These are phyloP conservation scores for Tricholauxania praeusta DNA, from an alignment of 2,888 invertebrate genomes.

Conservation along the genomic window DNA sequence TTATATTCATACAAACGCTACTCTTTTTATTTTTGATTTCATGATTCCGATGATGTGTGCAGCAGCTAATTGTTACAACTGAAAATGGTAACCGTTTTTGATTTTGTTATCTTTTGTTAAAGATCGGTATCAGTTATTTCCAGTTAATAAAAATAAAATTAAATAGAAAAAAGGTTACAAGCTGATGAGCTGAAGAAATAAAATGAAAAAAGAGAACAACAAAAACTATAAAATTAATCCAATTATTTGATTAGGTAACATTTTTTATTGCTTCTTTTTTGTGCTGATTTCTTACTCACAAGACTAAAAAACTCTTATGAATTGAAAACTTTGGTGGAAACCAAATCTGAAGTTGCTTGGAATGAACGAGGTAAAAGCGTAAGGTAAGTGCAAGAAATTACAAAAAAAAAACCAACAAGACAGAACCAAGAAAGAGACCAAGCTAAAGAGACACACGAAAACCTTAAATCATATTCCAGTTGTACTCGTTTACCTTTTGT, in stretches of 20 bases:
- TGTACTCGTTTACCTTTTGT: slow-evolving; percentile 56
- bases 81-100: slow-evolving; percentile 25
- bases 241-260: slow-evolving; percentile 64
- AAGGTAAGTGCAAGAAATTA: slow-evolving; percentile 23
- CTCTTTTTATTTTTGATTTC: not conserved
- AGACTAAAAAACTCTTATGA: slow-evolving; percentile 20
- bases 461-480: slow-evolving; percentile 51
- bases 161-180: slow-evolving; percentile 46
- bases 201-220: slow-evolving; percentile 50
- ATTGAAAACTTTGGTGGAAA: slow-evolving; percentile 20
- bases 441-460: slow-evolving; percentile 51
- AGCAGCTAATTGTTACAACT: slow-evolving; percentile 51
- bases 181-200: slow-evolving; percentile 11
- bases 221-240: slow-evolving; percentile 44
- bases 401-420: not conserved
- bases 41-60: slow-evolving; percentile 41
- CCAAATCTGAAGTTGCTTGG: not conserved
- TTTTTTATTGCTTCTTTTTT: slow-evolving; percentile 38
- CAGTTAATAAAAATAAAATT: slow-evolving; percentile 32
- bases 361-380: not conserved
- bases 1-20: slow-evolving; percentile 7
- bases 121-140: slow-evolving; percentile 35
- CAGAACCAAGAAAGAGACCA: slow-evolving; percentile 34
- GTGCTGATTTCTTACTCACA: not conserved
- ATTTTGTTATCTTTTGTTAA: not conserved